phyloP scores from a whole-genome alignment of 2,888 invertebrate species.

The Cryptocephalus moraei region DNA sequence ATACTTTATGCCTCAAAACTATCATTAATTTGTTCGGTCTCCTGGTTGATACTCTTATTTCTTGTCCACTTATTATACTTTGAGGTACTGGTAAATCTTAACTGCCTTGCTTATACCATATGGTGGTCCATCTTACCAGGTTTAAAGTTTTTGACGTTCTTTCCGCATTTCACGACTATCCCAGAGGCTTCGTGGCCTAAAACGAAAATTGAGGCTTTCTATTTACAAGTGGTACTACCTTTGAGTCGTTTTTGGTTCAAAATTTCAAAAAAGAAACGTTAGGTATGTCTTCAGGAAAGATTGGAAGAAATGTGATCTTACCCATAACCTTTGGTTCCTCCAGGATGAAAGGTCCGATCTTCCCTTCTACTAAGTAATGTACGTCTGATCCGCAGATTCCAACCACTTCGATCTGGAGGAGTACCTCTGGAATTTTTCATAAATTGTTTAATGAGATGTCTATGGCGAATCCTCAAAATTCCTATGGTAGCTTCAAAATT shows the following conservation, averaged over 20 bases:
- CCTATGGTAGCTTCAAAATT: too few species aligned
- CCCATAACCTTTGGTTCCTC: conserved; percentile 88
- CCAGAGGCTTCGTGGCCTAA: conserved; percentile 91
- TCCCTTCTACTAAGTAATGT: conserved; percentile 78
- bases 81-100: too few species aligned
- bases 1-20: too few species aligned
- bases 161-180: conserved; percentile 64
- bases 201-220: too few species aligned
- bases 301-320: conserved; percentile 12
- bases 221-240: background rate
- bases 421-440: conserved; percentile 65
- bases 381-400: conserved; percentile 98
- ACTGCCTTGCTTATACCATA: too few species aligned
- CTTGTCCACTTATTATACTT: too few species aligned
- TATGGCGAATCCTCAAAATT: too few species aligned
- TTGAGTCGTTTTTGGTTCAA: too few species aligned
- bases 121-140: conserved; percentile 35
- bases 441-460: too few species aligned
- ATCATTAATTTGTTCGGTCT: too few species aligned
- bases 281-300: background rate
- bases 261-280: too few species aligned
- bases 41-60: too few species aligned
- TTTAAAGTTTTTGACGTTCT: conserved; percentile 56
- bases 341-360: conserved; percentile 83
- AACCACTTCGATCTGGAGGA: conserved; percentile 79